Conservation (phyloP, 2,113 vertebrate species). For the Ammodytes dubius region DNA sequence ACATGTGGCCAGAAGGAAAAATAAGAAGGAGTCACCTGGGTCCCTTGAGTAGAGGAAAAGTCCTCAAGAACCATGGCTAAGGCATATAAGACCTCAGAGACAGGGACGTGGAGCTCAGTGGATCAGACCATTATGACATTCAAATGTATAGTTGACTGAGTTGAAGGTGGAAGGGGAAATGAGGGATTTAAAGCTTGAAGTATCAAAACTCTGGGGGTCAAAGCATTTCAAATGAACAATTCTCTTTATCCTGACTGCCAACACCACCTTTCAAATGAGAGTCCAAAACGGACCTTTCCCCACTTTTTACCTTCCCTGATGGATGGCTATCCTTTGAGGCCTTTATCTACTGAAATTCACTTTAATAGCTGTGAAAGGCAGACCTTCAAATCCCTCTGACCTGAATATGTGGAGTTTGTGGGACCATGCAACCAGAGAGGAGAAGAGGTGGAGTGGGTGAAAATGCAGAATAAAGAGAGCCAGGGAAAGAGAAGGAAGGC, state of each 20-base stretch:
- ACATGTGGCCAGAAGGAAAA: conserved; percentile 79
- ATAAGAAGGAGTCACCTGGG: conserved; percentile 68
- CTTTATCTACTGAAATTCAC: conserved; percentile 71
- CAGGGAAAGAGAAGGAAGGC: conserved; percentile 13
- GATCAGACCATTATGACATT: conserved; percentile 73
- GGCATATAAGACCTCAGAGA: conserved; percentile 54
- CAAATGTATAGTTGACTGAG: conserved; percentile 62
- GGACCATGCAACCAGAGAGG: conserved; percentile 53
- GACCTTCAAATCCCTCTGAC: conserved; percentile 73
- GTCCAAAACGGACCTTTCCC: conserved; percentile 48
- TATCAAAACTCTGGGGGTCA: conserved; percentile 47
- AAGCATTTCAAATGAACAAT: conserved; percentile 58
- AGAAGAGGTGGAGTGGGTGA: conserved; percentile 46
- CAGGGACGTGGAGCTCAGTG: conserved; percentile 62
- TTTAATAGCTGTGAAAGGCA: conserved; percentile 80
- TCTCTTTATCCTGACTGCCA: conserved; percentile 42
- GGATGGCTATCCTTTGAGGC: conserved; percentile 70
- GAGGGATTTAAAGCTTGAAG: conserved; percentile 49
- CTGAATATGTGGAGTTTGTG: conserved; percentile 70
- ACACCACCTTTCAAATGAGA: conserved; percentile 59
- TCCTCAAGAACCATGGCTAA: conserved; percentile 63
- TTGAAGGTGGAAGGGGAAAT: conserved; percentile 48
- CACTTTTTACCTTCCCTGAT: conserved; percentile 61
- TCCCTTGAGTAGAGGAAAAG: conserved; percentile 68
- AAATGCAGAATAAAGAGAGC: conserved; percentile 40